phyloP scores from a whole-genome alignment of 2,888 invertebrate genomes.

The Cyclophora punctaria region DNA sequence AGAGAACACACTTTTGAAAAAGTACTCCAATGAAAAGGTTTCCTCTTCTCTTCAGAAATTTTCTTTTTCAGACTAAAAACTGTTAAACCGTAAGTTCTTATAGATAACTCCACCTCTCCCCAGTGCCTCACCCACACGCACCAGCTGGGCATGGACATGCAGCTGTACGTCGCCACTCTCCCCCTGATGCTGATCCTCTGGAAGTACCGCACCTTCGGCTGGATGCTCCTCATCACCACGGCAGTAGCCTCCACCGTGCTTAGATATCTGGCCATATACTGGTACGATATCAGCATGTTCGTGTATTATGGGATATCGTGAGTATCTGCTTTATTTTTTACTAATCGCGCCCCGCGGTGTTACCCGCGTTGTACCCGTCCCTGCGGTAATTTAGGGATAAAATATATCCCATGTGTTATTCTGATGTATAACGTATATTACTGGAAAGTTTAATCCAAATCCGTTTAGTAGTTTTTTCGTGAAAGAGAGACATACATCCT shows the following conservation, averaged over 20 bases:
- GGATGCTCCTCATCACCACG: conserved; percentile 40
- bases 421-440: no score
- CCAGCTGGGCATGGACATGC: conserved; percentile 76
- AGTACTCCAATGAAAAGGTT: no score
- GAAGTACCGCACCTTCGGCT: conserved; percentile 50
- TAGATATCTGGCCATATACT: conserved; percentile 58
- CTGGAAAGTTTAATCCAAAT: no score
- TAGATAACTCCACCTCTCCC: conserved; percentile 14
- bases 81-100: neutral
- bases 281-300: conserved; percentile 71
- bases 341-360: no score
- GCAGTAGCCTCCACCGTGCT: conserved; percentile 61
- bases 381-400: no score
- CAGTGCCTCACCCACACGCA: conserved; percentile 77
- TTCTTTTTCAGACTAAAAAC: neutral
- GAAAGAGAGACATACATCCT: no score
- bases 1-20: no score
- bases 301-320: conserved; percentile 74
- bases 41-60: no score
- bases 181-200: conserved; percentile 66
- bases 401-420: no score
- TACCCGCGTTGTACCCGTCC: no score
- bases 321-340: conserved; percentile 32
- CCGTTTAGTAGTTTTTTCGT: no score
- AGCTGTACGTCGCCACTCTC: conserved; percentile 67